Conservation (phyloP, 2,888 invertebrate species). For the Drosophila subquinaria region DNA sequence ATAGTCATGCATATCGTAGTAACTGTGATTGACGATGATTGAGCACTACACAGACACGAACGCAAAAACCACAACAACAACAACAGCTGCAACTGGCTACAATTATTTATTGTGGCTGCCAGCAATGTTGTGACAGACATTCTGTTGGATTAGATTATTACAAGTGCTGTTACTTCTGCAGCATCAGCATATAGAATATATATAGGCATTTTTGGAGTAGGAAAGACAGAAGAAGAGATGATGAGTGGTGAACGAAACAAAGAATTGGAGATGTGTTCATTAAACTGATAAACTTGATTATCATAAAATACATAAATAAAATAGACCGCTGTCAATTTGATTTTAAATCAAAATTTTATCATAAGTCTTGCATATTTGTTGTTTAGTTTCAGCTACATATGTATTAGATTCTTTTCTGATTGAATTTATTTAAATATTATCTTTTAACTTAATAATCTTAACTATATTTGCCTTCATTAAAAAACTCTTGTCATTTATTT, state of each 20-base stretch:
- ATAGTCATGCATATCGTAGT: conserved; percentile 1
- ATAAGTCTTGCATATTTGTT: too few relatives aligned
- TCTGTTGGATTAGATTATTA: conserved; percentile 17
- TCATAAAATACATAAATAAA: neutral
- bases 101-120: conserved; percentile 5
- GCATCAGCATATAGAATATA: neutral
- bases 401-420: too few relatives aligned
- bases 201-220: neutral
- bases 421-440: too few relatives aligned
- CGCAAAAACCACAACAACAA: conserved; percentile 10
- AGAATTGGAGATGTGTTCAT: neutral
- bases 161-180: neutral
- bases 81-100: conserved; percentile 18
- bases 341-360: too few relatives aligned
- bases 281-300: neutral
- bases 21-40: conserved; percentile 58
- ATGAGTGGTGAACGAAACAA: neutral
- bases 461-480: too few relatives aligned
- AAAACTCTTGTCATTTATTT: too few relatives aligned
- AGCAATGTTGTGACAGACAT: conserved; percentile 12
- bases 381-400: too few relatives aligned
- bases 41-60: conserved; percentile 27
- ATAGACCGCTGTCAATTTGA: neutral
- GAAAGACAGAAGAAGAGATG: neutral
- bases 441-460: too few relatives aligned